phyloP scores from a whole-genome alignment of 2,888 invertebrate genomes.

The Aelia acuminata region DNA sequence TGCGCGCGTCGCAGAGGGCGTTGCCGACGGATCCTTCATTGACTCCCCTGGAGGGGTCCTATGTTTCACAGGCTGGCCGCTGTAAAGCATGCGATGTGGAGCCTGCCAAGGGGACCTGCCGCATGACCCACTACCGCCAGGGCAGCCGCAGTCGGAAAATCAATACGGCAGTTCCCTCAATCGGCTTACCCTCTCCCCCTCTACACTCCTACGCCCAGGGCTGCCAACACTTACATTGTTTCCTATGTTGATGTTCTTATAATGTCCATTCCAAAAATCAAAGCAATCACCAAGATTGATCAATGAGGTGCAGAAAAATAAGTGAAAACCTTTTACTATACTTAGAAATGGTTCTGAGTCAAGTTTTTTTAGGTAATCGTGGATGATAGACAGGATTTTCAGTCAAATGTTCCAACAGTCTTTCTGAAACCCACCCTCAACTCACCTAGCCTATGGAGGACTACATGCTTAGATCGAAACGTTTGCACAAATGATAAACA shows the following conservation, averaged over 20 bases:
- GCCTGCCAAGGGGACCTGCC: constrained; percentile 16
- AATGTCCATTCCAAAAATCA: background rate
- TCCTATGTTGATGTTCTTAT: background rate
- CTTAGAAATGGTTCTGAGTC: no score
- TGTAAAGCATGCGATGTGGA: constrained; percentile 17
- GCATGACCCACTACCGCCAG: constrained; percentile 39
- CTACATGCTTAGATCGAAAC: no score
- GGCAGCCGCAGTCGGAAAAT: constrained; percentile 46
- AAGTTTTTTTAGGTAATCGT: no score
- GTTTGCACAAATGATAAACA: no score
- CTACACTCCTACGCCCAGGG: background rate
- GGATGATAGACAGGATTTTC: no score
- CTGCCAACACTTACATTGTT: background rate
- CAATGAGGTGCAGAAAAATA: no score
- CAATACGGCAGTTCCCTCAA: constrained; percentile 1
- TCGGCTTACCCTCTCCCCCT: background rate
- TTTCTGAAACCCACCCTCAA: no score
- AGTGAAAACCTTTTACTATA: no score
- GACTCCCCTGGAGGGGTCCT: background rate
- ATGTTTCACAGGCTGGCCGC: constrained; percentile 4
- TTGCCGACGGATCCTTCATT: constrained; percentile 23
- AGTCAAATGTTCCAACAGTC: no score
- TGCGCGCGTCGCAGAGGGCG: constrained; percentile 51
- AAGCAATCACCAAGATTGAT: background rate
- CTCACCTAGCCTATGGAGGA: no score